Conservation (phyloP, 2,888 invertebrate genomes). For the Arge pagana region DNA sequence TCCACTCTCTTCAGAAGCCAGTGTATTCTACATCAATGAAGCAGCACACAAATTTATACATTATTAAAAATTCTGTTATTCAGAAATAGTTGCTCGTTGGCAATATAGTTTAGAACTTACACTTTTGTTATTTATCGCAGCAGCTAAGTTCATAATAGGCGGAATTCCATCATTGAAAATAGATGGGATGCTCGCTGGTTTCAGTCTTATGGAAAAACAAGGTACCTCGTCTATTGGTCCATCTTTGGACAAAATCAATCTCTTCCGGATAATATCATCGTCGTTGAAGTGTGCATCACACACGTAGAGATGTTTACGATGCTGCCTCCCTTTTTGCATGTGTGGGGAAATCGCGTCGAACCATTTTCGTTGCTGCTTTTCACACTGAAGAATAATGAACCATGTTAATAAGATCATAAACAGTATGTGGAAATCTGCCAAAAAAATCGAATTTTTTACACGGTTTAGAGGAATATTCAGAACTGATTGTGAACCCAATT, state of each 20-base stretch:
- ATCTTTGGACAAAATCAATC: neutral
- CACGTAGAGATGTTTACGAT: neutral
- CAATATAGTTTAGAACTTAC: constrained; percentile 4
- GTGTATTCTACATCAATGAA: neutral
- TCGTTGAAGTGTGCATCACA: neutral
- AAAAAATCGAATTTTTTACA: no score
- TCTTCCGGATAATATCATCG: neutral
- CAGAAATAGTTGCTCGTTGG: constrained; percentile 1
- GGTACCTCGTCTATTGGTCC: neutral
- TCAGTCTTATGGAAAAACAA: neutral
- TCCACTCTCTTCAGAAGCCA: neutral
- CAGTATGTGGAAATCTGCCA: no score
- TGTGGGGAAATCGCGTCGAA: constrained; percentile 2
- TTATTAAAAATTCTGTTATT: neutral
- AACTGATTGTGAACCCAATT: no score
- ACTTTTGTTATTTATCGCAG: neutral
- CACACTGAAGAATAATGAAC: neutral
- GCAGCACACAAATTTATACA: no score
- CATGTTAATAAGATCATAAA: neutral
- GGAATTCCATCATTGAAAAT: neutral
- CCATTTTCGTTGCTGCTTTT: neutral
- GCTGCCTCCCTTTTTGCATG: neutral
- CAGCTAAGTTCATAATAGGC: neutral
- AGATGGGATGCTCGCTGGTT: neutral
- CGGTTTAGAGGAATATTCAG: no score